Percentiles rank a stretch among this genome's conserved stretches.
phyloP scores from a whole-genome alignment of 2,888 invertebrate genomes.

The Coelopa pilipes region DNA sequence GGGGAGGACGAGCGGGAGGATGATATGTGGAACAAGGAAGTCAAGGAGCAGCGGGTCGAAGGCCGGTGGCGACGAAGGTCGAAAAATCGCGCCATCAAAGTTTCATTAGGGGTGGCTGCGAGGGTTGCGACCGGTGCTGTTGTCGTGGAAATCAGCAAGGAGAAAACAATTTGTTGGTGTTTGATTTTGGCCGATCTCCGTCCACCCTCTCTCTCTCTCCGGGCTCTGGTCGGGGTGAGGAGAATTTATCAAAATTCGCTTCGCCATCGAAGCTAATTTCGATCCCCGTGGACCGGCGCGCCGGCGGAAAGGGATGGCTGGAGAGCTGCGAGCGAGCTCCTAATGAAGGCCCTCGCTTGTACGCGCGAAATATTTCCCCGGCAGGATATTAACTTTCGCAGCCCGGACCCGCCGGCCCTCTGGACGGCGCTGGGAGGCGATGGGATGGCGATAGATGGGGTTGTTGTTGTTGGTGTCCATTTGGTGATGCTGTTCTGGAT shows the following conservation, averaged over 20 bases:
- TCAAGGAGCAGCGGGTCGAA: conserved; percentile 19
- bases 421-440: not conserved
- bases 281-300: not conserved
- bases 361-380: conserved; percentile 41
- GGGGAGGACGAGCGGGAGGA: not conserved
- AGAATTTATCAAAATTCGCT: conserved; percentile 45
- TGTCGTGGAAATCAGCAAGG: conserved; percentile 19
- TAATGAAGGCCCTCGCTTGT: conserved; percentile 40
- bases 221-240: conserved; percentile 9
- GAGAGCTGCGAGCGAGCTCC: conserved; percentile 3
- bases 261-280: conserved; percentile 46
- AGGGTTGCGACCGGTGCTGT: not conserved
- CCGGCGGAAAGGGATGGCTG: not conserved
- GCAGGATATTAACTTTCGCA: conserved; percentile 38
- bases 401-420: too few relatives aligned
- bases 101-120: conserved; percentile 29
- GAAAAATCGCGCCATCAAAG: conserved; percentile 27
- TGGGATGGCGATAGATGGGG: not conserved
- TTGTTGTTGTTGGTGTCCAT: not conserved
- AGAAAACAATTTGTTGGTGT: conserved; percentile 43
- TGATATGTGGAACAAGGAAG: not conserved
- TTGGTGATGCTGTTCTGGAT: conserved; percentile 26
- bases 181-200: conserved; percentile 37
- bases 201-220: not conserved
- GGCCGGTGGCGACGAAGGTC: too few relatives aligned